Base-by-base conservation (phyloP, 2,888 invertebrate species). In the Ditula angustiorana region DNA sequence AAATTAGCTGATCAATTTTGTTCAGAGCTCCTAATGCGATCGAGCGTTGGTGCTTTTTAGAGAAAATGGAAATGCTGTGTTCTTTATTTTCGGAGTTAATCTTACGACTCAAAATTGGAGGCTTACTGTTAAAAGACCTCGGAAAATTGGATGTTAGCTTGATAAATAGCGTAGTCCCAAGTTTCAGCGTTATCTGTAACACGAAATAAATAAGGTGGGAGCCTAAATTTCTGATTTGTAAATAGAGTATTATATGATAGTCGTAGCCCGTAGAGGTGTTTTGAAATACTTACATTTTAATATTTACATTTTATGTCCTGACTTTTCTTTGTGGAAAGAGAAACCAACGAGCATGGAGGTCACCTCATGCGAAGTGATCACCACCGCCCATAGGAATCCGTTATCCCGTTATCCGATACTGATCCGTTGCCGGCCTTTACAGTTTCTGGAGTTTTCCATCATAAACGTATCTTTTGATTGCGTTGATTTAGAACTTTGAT, bases 1-100 rank as follows among this genome's bases (percentile, higher is more conserved):
- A 79, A 82, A 85, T 82, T 81, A 82, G 78, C 78, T 77, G 75
- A 74, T 76, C 74, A 67, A 69, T 73, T 72, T 64, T 67, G 52
- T 57, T 62, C 28, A 41, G 35, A 67, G 52, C 62, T n/a, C 41
- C 30, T 64, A 49, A 70, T 69, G 67, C 67, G 50, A 37, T 62
- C 62, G 65, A 58, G 62, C 56, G 61, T 65, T 67, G 68, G 67
- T 65, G 64, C 47, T 52, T 59, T 52, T 64, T 59, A 53, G 35
- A 47, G 64, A 64, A 64, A 64, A 64, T 59, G 64, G 64, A 23
- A 53, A 64, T 59, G n/a, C 50, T 58, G 57, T 59, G 59, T 59
- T 53, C 50, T 24, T 19, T 19, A 53, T 62, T 57, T 58, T 57
- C 26, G 46, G 47, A 64, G 57, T 44, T 50, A 47, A 47, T 58